Conservation (phyloP, 2,888 invertebrate genomes). For the Meghimatium bilineatum region DNA sequence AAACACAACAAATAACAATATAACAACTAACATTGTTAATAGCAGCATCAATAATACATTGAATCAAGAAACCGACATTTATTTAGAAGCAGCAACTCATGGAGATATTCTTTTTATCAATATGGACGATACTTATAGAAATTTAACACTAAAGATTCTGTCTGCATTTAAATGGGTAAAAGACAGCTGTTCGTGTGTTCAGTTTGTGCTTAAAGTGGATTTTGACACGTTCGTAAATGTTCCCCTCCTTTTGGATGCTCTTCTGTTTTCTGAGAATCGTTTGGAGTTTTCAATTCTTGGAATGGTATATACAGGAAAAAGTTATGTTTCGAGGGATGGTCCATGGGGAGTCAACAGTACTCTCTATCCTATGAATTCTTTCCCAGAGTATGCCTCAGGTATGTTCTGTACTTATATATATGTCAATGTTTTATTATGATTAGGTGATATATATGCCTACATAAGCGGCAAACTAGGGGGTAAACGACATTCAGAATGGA, state of each 20-base stretch:
- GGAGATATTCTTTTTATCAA: conserved; percentile 3
- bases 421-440: too few relatives aligned
- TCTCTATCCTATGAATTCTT: not conserved
- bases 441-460: too few relatives aligned
- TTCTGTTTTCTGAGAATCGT: not conserved
- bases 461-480: too few relatives aligned
- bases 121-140: conserved; percentile 16
- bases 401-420: not conserved
- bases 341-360: not conserved
- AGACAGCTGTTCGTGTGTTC: conserved; percentile 21
- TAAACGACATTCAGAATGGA: too few relatives aligned
- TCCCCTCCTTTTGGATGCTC: conserved; percentile 1
- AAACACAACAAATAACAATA: not conserved
- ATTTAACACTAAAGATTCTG: conserved; percentile 25
- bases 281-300: conserved; percentile 8
- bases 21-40: not conserved
- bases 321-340: not conserved
- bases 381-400: conserved; percentile 22
- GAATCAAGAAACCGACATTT: not conserved
- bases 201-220: conserved; percentile 34
- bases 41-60: not conserved
- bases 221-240: conserved; percentile 39
- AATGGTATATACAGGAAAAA: not conserved
- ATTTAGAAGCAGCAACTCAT: not conserved
- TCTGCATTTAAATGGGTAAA: conserved; percentile 22